Evolutionary conservation across 2,888 invertebrate species (phyloP), one percentile per base, ranked within the genome.

Genomic region (Plebejus argus): DNA sequence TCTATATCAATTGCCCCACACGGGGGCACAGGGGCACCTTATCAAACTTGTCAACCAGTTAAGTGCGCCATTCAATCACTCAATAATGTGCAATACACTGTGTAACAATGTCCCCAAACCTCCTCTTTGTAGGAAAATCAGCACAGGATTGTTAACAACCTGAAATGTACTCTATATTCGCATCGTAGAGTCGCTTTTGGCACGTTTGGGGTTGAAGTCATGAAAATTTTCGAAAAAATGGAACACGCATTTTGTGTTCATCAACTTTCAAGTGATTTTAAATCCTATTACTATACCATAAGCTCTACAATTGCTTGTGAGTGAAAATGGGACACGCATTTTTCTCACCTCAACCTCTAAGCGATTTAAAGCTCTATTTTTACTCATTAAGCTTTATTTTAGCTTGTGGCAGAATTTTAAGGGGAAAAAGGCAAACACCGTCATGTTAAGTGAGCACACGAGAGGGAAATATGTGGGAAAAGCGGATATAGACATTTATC

Each of bases 401-500:
- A 0, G 78, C 10, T 76, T 83, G 79, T 0, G 1, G 2, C 8
- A 70, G 74, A 79, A 81, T 82, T 81, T 81, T 82, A 78, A 82
- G 91, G 93, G 93, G 91, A 86, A 90, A 88, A 91, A 89, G 90
- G 92, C 92, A 93, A 93, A 93, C 91, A 93, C 88, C 90, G 88
- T 90, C 93, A 93, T 93, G 92, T 93, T 93, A 93, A 94, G 92
- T 93, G 93, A 93, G 92, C 93, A 93, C 93, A 94, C 92, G 93
- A 93, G 92, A 92, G 93, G 93, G 92, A 89, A 94, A 93, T 92
- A 93, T 91, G 92, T 94, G 93, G 91, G 92, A 93, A 93, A 93
- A 93, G 89, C 92, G 93, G 93, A 93, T 94, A 93, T 92, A 93
- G 93, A 93, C 93, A 88, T 93, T 92, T 92, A 93, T 92, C 91